phyloP scores from a whole-genome alignment of 2,113 vertebrate genomes.

The Microcebus tavaratra region DNA sequence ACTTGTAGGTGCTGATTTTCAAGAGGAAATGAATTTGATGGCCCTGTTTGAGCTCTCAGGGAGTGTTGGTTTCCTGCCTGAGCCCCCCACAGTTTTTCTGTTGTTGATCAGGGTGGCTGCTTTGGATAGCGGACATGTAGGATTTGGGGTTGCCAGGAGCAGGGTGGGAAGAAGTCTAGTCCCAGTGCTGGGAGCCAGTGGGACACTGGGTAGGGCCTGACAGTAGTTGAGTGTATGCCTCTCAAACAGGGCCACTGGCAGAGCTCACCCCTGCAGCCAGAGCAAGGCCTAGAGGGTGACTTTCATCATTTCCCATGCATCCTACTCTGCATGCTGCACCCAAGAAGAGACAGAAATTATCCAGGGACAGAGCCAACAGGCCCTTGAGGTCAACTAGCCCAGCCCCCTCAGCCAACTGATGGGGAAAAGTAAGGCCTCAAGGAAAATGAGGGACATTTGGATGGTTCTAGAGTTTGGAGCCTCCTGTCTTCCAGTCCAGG shows the following conservation, averaged over 20 bases:
- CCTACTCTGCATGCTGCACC: neutral
- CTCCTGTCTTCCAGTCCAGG: neutral
- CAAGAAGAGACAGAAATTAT: neutral
- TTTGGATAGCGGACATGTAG: neutral
- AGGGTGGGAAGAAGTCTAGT: neutral
- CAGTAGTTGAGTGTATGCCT: neutral
- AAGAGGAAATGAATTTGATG: neutral
- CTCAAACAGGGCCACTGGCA: neutral
- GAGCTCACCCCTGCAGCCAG: neutral
- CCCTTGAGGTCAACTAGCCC: neutral
- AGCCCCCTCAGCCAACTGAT: neutral
- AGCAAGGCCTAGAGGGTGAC: neutral
- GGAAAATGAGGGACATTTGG: neutral
- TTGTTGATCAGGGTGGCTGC: neutral
- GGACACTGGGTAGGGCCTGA: constrained; percentile 18
- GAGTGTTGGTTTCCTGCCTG: constrained; percentile 3
- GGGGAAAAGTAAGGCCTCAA: neutral
- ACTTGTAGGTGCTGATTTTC: constrained; percentile 33
- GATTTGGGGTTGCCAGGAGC: neutral
- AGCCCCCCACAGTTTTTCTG: neutral
- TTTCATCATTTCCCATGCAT: neutral
- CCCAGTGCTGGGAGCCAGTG: neutral
- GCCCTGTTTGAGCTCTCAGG: constrained; percentile 15
- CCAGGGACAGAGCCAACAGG: neutral
- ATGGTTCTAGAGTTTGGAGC: neutral